phyloP scores from a whole-genome alignment of 2,113 vertebrate species.

The Oostethus manadensis region DNA sequence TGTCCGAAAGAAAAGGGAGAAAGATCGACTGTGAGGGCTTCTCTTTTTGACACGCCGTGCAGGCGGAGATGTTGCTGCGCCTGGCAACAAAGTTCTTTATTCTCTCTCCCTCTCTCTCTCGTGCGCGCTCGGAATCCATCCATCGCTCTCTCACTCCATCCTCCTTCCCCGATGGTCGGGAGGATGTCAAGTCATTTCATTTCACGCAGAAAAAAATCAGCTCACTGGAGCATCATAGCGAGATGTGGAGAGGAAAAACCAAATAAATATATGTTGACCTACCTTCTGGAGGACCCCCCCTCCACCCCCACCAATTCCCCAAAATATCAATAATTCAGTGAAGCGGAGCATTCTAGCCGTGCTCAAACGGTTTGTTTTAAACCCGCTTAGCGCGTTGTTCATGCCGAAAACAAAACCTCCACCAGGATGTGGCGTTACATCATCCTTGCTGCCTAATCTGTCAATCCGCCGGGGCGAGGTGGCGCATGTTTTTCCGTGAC shows the following conservation, averaged over 20 bases:
- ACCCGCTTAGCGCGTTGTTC: slow-evolving; percentile 36
- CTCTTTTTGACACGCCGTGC: slow-evolving; percentile 39
- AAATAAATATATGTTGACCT: slow-evolving; percentile 49
- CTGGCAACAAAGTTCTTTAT: slow-evolving; percentile 64
- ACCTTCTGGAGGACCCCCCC: slow-evolving; percentile 33
- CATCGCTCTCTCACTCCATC: slow-evolving; percentile 6
- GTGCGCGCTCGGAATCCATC: slow-evolving; percentile 16
- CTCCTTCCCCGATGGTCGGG: slow-evolving; percentile 34
- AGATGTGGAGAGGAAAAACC: slow-evolving; percentile 7
- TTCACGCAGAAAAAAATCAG: slow-evolving; percentile 60
- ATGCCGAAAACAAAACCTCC: slow-evolving; percentile 26
- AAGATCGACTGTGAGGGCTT: slow-evolving; percentile 61
- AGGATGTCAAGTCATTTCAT: slow-evolving; percentile 66
- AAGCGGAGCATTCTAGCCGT: not conserved
- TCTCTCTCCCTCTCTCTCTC: slow-evolving; percentile 35
- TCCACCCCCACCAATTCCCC: not conserved
- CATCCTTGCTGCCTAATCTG: slow-evolving; percentile 30
- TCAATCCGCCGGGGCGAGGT: slow-evolving; percentile 7
- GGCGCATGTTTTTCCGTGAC: not conserved
- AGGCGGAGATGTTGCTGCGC: slow-evolving; percentile 53
- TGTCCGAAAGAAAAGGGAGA: slow-evolving; percentile 27
- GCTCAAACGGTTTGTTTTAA: slow-evolving; percentile 18
- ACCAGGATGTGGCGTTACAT: slow-evolving; percentile 21
- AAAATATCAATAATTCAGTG: slow-evolving; percentile 44
- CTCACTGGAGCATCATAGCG: slow-evolving; percentile 46